Base-by-base conservation (phyloP, 1,140 invertebrate species). In the Coboldia fuscipes region DNA sequence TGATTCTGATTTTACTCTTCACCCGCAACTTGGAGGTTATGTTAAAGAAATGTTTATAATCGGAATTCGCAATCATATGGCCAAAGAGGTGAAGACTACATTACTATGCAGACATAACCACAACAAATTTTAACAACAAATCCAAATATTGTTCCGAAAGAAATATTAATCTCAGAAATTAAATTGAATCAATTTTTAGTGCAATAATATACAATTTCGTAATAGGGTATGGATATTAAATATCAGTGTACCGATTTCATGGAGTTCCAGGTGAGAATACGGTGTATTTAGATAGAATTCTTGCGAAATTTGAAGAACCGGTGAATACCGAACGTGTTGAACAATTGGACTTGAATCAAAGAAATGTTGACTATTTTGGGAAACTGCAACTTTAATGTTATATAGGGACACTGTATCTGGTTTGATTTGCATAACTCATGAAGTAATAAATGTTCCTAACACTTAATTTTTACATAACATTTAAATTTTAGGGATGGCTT, bases 151-250 rank as follows among this genome's bases (percentile, higher is more conserved):
- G 12, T 10, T 10, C 12, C 12, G 4, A 27, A 4, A 27, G 12
- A 5, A 27, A 4, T 10, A 5, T 27, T 27, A 14, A 17, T 31
- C 15, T 4, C 30, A 19, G 16, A 12, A 17, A 3, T 3, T 4
- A 17, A 16, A 33, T 8, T 24, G 7, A 8, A 24, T 24, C 23
- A 24, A n/a, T 24, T 24, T 24, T n/a, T 8, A 7, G 23, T 24
- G 7, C 23, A 24, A 7, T n/a, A n/a, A 8, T n/a, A 24, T 24
- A 7, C 23, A 24, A 7, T 24, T n/a, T 24, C n/a, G 7, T n/a
- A 8, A n/a, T 8, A 24, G n/a, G 23, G n/a, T 24, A 34, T 34
- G 33, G 33, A 21, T 19, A 26, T 34, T 6, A 22, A 27, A 16
- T 34, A 26, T 18, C 12, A 16, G 10, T 34, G 33, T 23, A 16